Conservation (phyloP, 2,888 invertebrate genomes). For the Poecilus cupreus region DNA sequence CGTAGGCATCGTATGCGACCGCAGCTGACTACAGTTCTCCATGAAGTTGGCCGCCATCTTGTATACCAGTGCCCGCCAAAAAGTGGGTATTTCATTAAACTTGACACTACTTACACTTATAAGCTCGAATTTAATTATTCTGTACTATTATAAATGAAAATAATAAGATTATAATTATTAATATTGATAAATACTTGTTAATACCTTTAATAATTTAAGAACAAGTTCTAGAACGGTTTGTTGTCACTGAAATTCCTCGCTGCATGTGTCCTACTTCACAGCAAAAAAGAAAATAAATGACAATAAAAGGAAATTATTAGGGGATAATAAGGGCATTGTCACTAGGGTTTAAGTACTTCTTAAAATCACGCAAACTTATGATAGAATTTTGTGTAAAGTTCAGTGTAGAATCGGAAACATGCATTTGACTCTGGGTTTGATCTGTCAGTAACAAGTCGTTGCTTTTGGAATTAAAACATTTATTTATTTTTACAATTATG, state of each 20-base stretch:
- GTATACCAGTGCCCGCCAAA: slow-evolving; percentile 37
- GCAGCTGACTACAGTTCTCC: slow-evolving; percentile 58
- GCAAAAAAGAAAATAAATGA: slow-evolving; percentile 52
- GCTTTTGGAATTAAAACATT: slow-evolving; percentile 50
- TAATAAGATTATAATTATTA: neutral
- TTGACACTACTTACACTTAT: neutral
- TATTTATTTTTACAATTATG: slow-evolving; percentile 55
- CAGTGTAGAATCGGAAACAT: neutral
- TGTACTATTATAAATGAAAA: neutral
- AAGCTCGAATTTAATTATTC: neutral
- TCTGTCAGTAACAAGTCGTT: neutral
- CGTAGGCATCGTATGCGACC: slow-evolving; percentile 57
- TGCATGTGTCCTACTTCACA: slow-evolving; percentile 59
- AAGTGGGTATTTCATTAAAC: neutral
- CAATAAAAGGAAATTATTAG: slow-evolving; percentile 48
- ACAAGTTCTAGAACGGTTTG: neutral
- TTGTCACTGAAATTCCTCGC: slow-evolving; percentile 22
- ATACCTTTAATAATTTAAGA: neutral
- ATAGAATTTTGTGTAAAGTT: neutral
- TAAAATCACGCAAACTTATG: slow-evolving; percentile 27
- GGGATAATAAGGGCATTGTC: slow-evolving; percentile 41
- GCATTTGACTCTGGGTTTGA: neutral
- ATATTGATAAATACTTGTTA: neutral
- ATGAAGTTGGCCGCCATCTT: slow-evolving; percentile 57
- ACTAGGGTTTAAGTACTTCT: slow-evolving; percentile 14